Percentiles rank a stretch among this genome's conserved stretches.
These are phyloP conservation scores for Hyperoplus immaculatus DNA, from an alignment of 2,797 vertebrate species.

Conservation along the genomic window DNA sequence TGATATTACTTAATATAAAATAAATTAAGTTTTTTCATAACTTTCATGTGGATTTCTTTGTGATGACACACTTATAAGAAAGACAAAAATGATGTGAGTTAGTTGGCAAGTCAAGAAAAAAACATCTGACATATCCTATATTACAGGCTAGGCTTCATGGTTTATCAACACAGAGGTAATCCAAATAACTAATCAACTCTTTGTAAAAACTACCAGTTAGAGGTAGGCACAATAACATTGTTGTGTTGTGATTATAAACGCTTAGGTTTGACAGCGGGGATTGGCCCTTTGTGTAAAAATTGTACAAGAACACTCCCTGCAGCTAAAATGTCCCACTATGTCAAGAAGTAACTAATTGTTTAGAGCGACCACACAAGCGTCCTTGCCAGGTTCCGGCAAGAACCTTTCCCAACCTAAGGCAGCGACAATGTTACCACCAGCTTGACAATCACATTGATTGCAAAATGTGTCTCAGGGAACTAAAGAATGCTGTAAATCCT, in stretches of 20 bases:
- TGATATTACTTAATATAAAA: too few species aligned
- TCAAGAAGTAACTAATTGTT: neutral
- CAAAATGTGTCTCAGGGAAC: neutral
- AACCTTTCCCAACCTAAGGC: neutral
- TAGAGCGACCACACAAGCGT: neutral
- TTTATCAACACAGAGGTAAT: neutral
- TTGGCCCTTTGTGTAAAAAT: neutral
- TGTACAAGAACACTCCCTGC: neutral
- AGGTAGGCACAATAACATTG: neutral
- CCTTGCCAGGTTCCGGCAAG: neutral
- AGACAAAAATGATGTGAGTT: too few species aligned
- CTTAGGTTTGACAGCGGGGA: neutral
- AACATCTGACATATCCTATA: neutral
- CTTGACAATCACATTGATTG: constrained; percentile 3
- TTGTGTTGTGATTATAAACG: neutral
- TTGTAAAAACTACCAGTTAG: neutral
- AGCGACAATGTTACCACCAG: neutral
- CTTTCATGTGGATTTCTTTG: too few species aligned
- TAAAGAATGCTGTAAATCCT: constrained; percentile 1
- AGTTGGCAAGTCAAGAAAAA: neutral
- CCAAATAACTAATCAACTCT: neutral
- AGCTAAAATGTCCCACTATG: neutral
- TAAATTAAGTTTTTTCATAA: too few species aligned
- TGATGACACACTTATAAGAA: too few species aligned
- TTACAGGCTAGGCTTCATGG: neutral